These are phyloP conservation scores for Sinocyclocheilus maitianheensis DNA, from an alignment of 2,113 vertebrate species.

Conservation along the genomic window DNA sequence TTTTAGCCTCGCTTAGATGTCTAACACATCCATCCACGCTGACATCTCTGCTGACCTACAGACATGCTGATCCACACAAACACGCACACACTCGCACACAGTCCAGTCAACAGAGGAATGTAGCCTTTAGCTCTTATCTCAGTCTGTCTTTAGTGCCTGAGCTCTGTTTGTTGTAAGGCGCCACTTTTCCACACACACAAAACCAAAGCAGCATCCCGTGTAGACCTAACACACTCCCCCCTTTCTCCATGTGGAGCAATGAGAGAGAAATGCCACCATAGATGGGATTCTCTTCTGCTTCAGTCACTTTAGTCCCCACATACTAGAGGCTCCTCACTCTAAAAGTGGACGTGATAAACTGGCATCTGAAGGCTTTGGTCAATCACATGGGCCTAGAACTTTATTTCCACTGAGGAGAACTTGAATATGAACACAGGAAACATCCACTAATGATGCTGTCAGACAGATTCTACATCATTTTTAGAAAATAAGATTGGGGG, in stretches of 20 bases:
- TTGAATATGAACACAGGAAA: conserved; percentile 7
- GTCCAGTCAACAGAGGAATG: conserved; percentile 57
- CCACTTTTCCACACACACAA: conserved; percentile 37
- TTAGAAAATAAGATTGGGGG: not conserved
- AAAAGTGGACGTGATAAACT: conserved; percentile 8
- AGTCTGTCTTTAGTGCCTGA: conserved; percentile 26
- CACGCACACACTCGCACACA: not conserved
- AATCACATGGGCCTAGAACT: not conserved
- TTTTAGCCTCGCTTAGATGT: conserved; percentile 44
- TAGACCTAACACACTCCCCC: not conserved
- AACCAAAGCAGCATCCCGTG: not conserved
- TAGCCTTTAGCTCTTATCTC: conserved; percentile 53
- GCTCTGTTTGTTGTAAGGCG: conserved; percentile 52
- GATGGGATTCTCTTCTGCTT: conserved; percentile 28
- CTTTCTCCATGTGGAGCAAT: not conserved
- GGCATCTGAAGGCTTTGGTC: not conserved
- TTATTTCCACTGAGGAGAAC: not conserved
- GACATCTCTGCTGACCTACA: conserved; percentile 42
- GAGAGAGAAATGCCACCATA: conserved; percentile 26
- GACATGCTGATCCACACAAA: conserved; percentile 39
- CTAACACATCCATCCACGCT: conserved; percentile 49
- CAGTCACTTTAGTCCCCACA: not conserved
- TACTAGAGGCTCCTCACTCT: not conserved
- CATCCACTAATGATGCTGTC: not conserved
- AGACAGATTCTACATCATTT: conserved; percentile 15